Evolutionary conservation across 1,140 invertebrate species (phyloP).

Genomic region (Acromyrmex heyeri): DNA sequence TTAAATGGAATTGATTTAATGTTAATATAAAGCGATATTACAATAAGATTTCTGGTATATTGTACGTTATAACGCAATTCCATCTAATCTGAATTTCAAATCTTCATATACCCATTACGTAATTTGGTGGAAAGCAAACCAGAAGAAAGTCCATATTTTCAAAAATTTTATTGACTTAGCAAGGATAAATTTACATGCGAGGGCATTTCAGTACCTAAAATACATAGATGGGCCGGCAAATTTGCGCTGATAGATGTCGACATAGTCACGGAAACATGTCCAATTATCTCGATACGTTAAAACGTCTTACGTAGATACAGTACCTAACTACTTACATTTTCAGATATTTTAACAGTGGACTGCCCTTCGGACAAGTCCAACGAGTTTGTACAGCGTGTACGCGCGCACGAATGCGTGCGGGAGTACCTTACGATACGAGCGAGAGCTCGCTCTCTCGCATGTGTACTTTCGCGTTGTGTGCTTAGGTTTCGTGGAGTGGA

Average conservation of each 20-base stretch:
- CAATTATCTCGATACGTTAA: slow-evolving; percentile 9
- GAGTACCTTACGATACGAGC: slow-evolving; percentile 34
- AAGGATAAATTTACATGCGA: not conserved
- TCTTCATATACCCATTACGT: not conserved
- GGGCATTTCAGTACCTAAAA: not conserved
- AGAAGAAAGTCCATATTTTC: not conserved
- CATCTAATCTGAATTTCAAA: not conserved
- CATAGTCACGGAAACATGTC: slow-evolving; percentile 9
- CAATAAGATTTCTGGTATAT: not conserved
- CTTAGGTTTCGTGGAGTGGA: slow-evolving; percentile 58
- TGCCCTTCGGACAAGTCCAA: slow-evolving; percentile 25
- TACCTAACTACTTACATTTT: slow-evolving; percentile 27
- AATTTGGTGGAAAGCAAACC: not conserved
- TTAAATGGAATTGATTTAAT: not conserved
- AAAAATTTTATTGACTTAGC: not conserved
- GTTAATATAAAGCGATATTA: not conserved
- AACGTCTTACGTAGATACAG: slow-evolving; percentile 37
- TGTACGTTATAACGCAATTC: no score
- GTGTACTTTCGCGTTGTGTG: slow-evolving; percentile 58
- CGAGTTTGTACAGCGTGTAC: slow-evolving; percentile 55
- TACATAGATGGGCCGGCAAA: not conserved
- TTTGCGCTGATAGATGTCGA: not conserved
- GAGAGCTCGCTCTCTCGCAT: slow-evolving; percentile 22
- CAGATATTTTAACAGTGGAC: slow-evolving; percentile 48
- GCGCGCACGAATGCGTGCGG: slow-evolving; percentile 19